Percentiles rank a stretch among this genome's conserved stretches.
Evolutionary conservation across 2,113 vertebrate species (phyloP).

Genomic region (Hemiscyllium ocellatum): DNA sequence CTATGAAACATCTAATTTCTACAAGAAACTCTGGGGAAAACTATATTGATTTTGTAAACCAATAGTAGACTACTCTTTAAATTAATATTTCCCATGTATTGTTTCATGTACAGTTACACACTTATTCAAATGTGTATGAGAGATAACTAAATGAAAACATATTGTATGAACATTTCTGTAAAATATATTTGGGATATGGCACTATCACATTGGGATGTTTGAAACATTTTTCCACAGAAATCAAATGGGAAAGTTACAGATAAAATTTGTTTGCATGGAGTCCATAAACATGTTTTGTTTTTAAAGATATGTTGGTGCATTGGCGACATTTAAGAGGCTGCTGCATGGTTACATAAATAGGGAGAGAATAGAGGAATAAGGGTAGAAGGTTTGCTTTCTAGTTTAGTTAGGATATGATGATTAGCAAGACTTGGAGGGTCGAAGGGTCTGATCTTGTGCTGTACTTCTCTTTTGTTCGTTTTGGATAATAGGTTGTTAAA

Average conservation of each 20-base stretch:
- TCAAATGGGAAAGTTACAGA: not conserved
- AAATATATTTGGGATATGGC: not conserved
- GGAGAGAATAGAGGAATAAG: too few species aligned
- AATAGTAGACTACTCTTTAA: not conserved
- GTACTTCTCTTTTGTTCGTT: too few species aligned
- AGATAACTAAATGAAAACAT: not conserved
- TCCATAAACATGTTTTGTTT: not conserved
- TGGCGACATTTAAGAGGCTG: too few species aligned
- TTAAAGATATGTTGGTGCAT: too few species aligned
- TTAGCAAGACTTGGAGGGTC: too few species aligned
- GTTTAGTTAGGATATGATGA: too few species aligned
- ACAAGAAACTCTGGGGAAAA: not conserved
- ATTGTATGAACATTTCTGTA: not conserved
- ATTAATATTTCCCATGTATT: not conserved
- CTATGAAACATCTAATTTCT: not conserved
- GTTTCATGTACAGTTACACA: not conserved
- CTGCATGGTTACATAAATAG: too few species aligned
- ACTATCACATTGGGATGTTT: not conserved
- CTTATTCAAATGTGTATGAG: not conserved
- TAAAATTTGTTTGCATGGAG: not conserved
- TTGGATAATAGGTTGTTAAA: too few species aligned
- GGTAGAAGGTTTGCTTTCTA: too few species aligned
- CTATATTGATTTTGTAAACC: not conserved
- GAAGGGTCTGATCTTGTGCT: too few species aligned
- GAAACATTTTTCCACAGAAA: not conserved